Conservation (phyloP, 2,888 invertebrate genomes). For the Oligia strigilis region DNA sequence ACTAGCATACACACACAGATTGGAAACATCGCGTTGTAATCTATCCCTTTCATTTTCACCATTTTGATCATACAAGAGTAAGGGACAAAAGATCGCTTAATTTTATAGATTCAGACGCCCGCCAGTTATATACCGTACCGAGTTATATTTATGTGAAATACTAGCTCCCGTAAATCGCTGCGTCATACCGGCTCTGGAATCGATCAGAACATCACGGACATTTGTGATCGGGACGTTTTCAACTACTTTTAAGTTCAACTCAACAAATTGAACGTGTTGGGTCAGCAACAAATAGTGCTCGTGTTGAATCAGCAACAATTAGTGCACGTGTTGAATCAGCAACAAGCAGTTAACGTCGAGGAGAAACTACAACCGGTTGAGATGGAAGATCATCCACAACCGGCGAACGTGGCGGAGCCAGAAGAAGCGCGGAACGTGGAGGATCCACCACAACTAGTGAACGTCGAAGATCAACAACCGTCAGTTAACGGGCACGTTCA, state of each 20-base stretch:
- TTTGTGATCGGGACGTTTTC: conserved; percentile 1
- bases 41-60: conserved; percentile 26
- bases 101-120: conserved; percentile 33
- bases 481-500: neutral
- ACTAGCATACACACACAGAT: no score
- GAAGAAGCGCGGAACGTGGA: neutral
- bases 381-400: conserved; percentile 18
- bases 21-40: conserved; percentile 11
- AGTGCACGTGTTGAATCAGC: neutral
- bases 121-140: neutral
- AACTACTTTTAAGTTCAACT: conserved; percentile 1
- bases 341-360: neutral
- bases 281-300: neutral
- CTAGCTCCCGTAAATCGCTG: neutral
- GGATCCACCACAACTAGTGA: neutral
- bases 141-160: conserved; percentile 9
- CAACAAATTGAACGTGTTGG: neutral
- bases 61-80: neutral
- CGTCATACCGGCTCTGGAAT: conserved; percentile 11
- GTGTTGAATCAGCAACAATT: conserved; percentile 6
- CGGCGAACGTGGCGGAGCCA: neutral
- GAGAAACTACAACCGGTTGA: neutral
- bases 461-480: neutral
- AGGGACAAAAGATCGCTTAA: conserved; percentile 21
- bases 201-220: neutral